These are phyloP conservation scores for Cryptoblepharus egeriae DNA, from an alignment of 2,797 vertebrate species.

Conservation along the genomic window DNA sequence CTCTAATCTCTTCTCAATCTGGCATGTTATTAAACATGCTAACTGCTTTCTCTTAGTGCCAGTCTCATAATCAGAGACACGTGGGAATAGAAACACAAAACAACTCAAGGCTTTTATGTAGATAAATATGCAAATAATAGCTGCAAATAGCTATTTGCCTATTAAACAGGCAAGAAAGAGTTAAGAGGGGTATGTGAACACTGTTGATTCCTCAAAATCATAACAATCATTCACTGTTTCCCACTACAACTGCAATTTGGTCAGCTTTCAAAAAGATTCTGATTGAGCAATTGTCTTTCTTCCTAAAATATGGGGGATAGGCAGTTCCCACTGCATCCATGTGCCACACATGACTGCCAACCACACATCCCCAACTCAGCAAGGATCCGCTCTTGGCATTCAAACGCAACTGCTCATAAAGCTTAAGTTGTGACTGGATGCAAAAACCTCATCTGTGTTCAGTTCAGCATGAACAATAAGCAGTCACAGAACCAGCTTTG, in stretches of 20 bases:
- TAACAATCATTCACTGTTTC: too few relatives aligned
- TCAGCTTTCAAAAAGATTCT: neutral
- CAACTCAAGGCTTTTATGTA: too few relatives aligned
- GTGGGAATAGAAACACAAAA: too few relatives aligned
- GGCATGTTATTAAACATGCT: too few relatives aligned
- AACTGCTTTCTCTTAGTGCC: too few relatives aligned
- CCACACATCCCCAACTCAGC: neutral
- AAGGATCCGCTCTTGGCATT: conserved; percentile 3
- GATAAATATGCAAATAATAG: too few relatives aligned
- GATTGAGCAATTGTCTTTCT: neutral
- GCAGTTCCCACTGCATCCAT: neutral
- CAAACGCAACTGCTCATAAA: neutral
- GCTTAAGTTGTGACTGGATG: neutral
- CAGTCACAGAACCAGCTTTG: neutral
- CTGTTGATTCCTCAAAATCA: too few relatives aligned
- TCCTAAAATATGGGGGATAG: neutral
- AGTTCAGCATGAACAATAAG: neutral
- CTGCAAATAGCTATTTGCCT: too few relatives aligned
- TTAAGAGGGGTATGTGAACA: too few relatives aligned
- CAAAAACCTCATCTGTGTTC: neutral
- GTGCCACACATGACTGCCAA: neutral
- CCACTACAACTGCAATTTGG: neutral
- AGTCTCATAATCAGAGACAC: too few relatives aligned
- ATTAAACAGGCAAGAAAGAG: too few relatives aligned
- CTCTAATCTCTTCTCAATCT: too few relatives aligned